Evolutionary conservation across 2,888 invertebrate genomes (phyloP), one percentile per base, ranked within the genome.

Genomic region (Diarsia brunnea): DNA sequence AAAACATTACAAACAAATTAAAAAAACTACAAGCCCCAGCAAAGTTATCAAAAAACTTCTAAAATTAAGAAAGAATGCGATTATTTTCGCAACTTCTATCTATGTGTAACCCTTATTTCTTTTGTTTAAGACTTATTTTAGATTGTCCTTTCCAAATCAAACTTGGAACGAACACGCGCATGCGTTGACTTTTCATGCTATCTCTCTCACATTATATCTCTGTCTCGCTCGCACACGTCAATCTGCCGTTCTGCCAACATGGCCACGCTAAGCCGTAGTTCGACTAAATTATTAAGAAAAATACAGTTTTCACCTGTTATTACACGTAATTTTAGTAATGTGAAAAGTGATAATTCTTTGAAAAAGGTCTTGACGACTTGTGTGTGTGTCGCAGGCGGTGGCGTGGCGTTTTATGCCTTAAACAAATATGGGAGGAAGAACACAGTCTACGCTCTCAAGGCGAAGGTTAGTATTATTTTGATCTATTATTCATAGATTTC

Each of bases 201-300:
- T 78, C 72, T 79, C 75, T 11, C 61, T 75, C 68, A 21, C 8
- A 60, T 64, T 45, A 60, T 83, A 75, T 66, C 8, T 69, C 31
- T 67, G 0, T 92, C 92, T 92, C 91, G 81, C 89, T 93, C 87
- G 85, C 90, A 90, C 90, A 90, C 85, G 92, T 93, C 93, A 92
- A 91, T 92, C 93, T 93, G 92, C 94, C 94, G 94, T 94, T 93
- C 91, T 93, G 87, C 92, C 95, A 97, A 95, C 94, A 97, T 97
- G 97, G 97, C 97, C 91, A 95, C 96, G 92, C 74, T 96, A 88
- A 92, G 95, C 92, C 95, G 96, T 90, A 92, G 92, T 85, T 92
- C 95, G 82, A 90, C 89, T 68, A 96, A 95, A 94, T 93, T 97
- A 91, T 91, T 96, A 68, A 92, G 90, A 93, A 96, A 95, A 92